These are phyloP conservation scores for Rhopalosiphum maidis DNA, from an alignment of 1,140 invertebrate genomes.

Conservation along the genomic window DNA sequence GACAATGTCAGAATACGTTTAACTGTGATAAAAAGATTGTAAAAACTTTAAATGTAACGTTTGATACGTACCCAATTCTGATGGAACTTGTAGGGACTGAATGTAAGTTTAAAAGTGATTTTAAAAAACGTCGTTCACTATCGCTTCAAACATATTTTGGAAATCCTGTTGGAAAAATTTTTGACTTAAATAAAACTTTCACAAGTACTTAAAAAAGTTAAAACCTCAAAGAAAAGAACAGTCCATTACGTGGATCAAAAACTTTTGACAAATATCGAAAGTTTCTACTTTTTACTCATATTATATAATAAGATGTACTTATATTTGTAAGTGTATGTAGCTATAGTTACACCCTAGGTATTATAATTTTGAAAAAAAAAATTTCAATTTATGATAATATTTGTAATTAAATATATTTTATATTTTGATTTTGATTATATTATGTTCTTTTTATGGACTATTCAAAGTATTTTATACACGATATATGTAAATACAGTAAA, in stretches of 20 bases:
- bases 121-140: not conserved
- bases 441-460: too few relatives aligned
- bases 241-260: not conserved
- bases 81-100: not conserved
- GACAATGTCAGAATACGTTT: not conserved
- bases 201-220: constrained; percentile 19
- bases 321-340: not conserved
- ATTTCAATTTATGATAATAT: too few relatives aligned
- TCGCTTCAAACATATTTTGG: not conserved
- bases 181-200: not conserved
- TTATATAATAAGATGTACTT: not conserved
- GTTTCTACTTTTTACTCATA: not conserved
- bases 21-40: not conserved
- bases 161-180: not conserved
- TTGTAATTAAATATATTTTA: too few relatives aligned
- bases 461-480: too few relatives aligned
- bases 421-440: too few relatives aligned
- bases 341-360: not conserved
- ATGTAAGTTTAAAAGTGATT: not conserved
- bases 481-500: not conserved
- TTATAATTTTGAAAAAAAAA: too few relatives aligned
- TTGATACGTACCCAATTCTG: not conserved
- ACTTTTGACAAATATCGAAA: not conserved
- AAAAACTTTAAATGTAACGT: not conserved
- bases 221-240: not conserved